phyloP scores from a whole-genome alignment of 1,140 invertebrate genomes.

The Xylocopa sonorina region DNA sequence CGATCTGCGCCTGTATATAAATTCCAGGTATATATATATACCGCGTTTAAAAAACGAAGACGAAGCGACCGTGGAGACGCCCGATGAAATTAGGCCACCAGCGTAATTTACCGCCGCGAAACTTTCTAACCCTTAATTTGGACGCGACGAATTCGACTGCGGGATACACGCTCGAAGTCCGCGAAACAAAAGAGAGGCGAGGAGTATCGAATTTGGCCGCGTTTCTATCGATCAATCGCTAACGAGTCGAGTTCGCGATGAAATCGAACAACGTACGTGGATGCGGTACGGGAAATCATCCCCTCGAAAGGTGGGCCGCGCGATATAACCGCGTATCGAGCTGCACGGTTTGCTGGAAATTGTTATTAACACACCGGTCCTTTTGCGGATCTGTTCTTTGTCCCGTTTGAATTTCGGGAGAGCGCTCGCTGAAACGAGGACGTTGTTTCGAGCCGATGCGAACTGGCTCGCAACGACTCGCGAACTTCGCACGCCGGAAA shows the following conservation, averaged over 20 bases:
- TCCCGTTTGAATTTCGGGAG: too few species aligned
- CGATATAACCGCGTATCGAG: too few species aligned
- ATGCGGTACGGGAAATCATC: too few species aligned
- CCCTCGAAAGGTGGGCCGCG: too few species aligned
- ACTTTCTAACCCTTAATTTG: conserved; percentile 41
- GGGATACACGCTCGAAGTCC: not conserved
- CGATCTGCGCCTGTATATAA: not conserved
- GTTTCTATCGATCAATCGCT: too few species aligned
- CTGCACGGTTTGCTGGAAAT: not conserved
- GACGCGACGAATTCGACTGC: conserved; percentile 5
- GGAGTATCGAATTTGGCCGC: not conserved
- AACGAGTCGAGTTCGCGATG: too few species aligned
- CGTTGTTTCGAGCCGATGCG: not conserved
- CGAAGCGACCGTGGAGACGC: not conserved
- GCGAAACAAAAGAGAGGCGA: conserved; percentile 7
- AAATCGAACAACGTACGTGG: too few species aligned
- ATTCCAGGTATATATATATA: not conserved
- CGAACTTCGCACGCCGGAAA: not conserved
- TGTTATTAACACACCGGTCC: too few species aligned
- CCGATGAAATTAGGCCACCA: conserved; percentile 7
- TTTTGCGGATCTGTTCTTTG: too few species aligned
- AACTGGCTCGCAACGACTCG: not conserved
- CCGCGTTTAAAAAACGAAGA: not conserved
- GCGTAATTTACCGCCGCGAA: conserved; percentile 28
- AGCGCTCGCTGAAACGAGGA: not conserved